Conservation (phyloP, 1,140 invertebrate species). For the Pseudomyrmex gracilis region DNA sequence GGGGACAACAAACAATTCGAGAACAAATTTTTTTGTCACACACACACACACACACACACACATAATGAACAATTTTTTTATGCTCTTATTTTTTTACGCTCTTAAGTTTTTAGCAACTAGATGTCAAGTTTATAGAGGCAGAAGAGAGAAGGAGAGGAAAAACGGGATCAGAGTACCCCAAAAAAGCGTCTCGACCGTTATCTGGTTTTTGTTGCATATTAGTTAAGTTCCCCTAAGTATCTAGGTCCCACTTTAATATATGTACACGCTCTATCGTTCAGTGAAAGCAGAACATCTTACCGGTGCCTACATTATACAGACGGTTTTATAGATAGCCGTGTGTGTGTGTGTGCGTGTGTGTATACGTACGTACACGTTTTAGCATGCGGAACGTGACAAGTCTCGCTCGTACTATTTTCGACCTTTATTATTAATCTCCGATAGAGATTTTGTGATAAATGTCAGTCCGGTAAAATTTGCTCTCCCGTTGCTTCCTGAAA, state of each 20-base stretch:
- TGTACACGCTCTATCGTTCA: conserved; percentile 25
- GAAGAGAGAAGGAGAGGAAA: no score
- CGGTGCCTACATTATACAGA: conserved; percentile 4
- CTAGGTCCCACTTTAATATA: conserved; percentile 12
- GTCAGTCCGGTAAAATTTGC: neutral
- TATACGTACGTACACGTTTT: neutral
- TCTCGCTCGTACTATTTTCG: conserved; percentile 40
- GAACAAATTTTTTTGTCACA: no score
- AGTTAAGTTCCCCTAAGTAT: conserved; percentile 4
- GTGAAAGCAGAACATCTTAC: conserved; percentile 55
- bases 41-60: no score
- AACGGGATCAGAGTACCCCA: neutral
- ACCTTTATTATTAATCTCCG: conserved; percentile 25
- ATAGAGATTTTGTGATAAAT: conserved; percentile 33
- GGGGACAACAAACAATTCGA: no score
- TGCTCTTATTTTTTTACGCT: no score
- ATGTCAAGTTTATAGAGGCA: no score
- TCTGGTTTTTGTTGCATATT: conserved; percentile 1
- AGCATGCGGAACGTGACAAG: conserved; percentile 38
- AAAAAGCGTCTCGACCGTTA: neutral
- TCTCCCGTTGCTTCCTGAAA: conserved; percentile 4
- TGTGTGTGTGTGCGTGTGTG: no score
- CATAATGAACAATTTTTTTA: no score
- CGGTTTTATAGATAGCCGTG: conserved; percentile 14
- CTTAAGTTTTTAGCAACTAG: no score